These are phyloP conservation scores for Radopholus similis DNA, from an alignment of 1,140 invertebrate species.

Conservation along the genomic window DNA sequence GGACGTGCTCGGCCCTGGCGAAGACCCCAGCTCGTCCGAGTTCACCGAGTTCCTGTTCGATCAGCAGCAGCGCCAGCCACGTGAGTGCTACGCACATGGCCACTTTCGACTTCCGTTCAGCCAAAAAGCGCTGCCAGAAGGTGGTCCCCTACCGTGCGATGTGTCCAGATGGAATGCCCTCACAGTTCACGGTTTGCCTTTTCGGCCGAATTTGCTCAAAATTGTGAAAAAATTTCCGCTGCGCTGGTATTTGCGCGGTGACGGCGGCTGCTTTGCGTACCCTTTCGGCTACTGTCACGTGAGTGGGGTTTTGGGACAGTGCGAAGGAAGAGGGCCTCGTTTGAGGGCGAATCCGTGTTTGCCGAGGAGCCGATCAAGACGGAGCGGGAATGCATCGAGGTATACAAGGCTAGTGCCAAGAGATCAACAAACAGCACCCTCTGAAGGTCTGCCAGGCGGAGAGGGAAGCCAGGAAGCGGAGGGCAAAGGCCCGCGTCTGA, in stretches of 20 bases:
- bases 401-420: neutral
- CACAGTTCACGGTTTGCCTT: neutral
- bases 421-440: neutral
- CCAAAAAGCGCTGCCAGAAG: constrained; percentile 24
- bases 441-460: neutral
- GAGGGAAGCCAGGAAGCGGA: neutral
- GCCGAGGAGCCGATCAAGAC: constrained; percentile 24
- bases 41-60: constrained; percentile 4
- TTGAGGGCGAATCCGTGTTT: constrained; percentile 11
- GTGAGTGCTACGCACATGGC: neutral
- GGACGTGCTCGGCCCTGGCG: neutral
- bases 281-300: constrained; percentile 42
- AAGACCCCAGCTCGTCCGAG: constrained; percentile 8
- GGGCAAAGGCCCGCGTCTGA: too few relatives aligned
- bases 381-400: constrained; percentile 11
- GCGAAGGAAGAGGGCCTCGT: neutral
- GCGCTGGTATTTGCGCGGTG: constrained; percentile 24
- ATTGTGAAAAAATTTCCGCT: constrained; percentile 41
- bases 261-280: constrained; percentile 25
- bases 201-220: too few relatives aligned
- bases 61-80: neutral
- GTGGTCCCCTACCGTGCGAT: constrained; percentile 27
- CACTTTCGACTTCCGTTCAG: neutral
- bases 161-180: constrained; percentile 23
- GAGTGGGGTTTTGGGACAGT: neutral